A percentile compares a stretch with the other conserved stretches of the same genome.
Conservation (phyloP, 2,113 vertebrate genomes). For the Phalacrocorax pelagicus region DNA sequence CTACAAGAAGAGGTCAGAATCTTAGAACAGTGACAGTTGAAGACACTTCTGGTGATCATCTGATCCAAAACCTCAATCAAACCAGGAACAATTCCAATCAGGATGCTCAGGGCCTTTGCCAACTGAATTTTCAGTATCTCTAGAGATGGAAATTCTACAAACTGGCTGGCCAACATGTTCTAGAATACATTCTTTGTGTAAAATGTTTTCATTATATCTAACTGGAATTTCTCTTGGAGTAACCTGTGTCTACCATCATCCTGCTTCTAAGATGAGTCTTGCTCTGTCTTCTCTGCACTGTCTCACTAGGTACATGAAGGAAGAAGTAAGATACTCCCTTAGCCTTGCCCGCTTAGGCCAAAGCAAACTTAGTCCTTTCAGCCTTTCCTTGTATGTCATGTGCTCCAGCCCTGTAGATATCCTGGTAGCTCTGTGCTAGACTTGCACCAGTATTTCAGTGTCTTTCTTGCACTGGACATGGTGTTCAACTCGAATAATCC, state of each 20-base stretch:
- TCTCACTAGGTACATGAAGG: background rate
- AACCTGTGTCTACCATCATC: background rate
- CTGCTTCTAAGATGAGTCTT: background rate
- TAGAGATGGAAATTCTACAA: background rate
- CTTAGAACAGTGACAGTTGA: background rate
- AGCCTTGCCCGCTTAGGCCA: background rate
- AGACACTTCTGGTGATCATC: background rate
- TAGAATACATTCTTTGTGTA: background rate
- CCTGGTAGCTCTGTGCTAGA: background rate
- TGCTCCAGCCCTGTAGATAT: background rate
- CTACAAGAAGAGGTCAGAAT: background rate
- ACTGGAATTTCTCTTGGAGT: background rate
- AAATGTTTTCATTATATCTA: background rate
- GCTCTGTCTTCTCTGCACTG: background rate
- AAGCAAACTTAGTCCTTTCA: background rate
- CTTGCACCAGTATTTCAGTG: background rate
- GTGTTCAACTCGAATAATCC: background rate
- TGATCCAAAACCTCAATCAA: background rate
- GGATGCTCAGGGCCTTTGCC: background rate
- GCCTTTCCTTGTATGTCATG: background rate
- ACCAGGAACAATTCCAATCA: background rate
- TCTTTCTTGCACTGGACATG: background rate
- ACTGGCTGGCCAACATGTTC: background rate
- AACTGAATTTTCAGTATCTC: background rate
- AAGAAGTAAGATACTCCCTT: background rate